These are phyloP conservation scores for Ifrita kowaldi DNA, from an alignment of 2,113 vertebrate species.

Conservation along the genomic window DNA sequence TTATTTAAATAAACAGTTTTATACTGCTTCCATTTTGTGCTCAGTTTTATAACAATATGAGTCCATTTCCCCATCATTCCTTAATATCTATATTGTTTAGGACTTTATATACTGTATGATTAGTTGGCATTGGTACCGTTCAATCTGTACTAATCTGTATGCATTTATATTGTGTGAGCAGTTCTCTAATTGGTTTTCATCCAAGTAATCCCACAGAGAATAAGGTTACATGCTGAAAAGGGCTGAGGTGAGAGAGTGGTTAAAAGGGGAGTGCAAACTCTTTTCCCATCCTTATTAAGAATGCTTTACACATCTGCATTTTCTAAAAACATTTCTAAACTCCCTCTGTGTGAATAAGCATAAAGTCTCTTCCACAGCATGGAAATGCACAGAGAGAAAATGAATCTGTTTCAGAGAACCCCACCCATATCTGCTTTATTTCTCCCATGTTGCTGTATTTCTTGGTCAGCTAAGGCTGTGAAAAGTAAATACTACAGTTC, in stretches of 20 bases:
- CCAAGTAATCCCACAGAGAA: constrained; percentile 79
- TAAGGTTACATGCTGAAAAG: constrained; percentile 78
- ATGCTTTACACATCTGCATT: constrained; percentile 72
- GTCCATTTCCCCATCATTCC: constrained; percentile 57
- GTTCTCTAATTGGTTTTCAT: constrained; percentile 80
- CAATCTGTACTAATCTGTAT: constrained; percentile 76
- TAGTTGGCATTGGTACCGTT: constrained; percentile 70
- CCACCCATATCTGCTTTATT: constrained; percentile 14
- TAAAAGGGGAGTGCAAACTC: constrained; percentile 74
- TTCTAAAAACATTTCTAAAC: constrained; percentile 65
- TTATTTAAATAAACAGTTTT: constrained; percentile 60
- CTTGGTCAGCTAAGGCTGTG: neutral
- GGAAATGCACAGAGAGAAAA: neutral
- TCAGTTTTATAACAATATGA: constrained; percentile 63
- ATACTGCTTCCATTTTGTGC: constrained; percentile 57
- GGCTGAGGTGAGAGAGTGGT: constrained; percentile 74
- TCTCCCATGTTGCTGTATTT: neutral
- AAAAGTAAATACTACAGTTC: neutral
- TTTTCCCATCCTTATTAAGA: constrained; percentile 75
- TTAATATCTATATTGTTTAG: constrained; percentile 75
- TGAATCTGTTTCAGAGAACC: neutral
- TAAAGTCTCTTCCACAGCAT: neutral
- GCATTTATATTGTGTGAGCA: constrained; percentile 75
- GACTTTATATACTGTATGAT: constrained; percentile 69
- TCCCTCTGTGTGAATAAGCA: constrained; percentile 62